Evolutionary conservation across 2,113 vertebrate genomes (phyloP), one percentile per base, ranked within the genome.

Genomic region (Chionomys nivalis): DNA sequence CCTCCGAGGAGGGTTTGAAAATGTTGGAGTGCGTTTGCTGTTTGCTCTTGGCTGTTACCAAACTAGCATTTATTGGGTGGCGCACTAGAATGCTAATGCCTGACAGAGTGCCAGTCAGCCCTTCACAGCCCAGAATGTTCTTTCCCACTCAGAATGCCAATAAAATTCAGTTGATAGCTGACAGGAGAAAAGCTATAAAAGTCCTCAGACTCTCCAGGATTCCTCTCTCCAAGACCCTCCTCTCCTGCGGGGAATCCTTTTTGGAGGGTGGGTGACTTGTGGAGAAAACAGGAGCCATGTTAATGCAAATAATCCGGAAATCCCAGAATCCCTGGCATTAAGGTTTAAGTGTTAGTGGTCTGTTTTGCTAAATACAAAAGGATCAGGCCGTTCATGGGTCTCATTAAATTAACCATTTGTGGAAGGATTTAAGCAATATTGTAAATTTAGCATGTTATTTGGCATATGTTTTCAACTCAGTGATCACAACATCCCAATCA

Each of bases 191-290:
- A 65, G 13, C 81, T 66, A 7, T 77, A 79, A 26, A 87, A 87
- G 79, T 33, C 78, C 24, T 68, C 14, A 16, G 33, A 55, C 26
- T 2, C 14, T 13, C 5, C 1, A 66, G 70, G 44, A 42, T 36
- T 42, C 44, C 63, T 87, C 61, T 3, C 11, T 65, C 26, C 5
- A 16, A n/a, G 13, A 58, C 55, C 47, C 28, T 72, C 49, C 28
- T 2, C 0, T 3, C 31, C 10, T 73, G 63, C 7, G 13, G 16
- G 52, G 47, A 89, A 70, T 61, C 7, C 1, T 49, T 49, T 47
- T 52, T 21, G 19, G 1, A 72, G 0, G 4, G 33, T 36, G 8
- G 2, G 13, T 23, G 36, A 28, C 26, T 0, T 26, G 33, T 19
- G 28, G 26, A 86, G 39, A 47, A 65, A 68, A n/a, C 26, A 58